Base-by-base conservation (phyloP, 2,113 vertebrate genomes). In the Nesogale talazaci region DNA sequence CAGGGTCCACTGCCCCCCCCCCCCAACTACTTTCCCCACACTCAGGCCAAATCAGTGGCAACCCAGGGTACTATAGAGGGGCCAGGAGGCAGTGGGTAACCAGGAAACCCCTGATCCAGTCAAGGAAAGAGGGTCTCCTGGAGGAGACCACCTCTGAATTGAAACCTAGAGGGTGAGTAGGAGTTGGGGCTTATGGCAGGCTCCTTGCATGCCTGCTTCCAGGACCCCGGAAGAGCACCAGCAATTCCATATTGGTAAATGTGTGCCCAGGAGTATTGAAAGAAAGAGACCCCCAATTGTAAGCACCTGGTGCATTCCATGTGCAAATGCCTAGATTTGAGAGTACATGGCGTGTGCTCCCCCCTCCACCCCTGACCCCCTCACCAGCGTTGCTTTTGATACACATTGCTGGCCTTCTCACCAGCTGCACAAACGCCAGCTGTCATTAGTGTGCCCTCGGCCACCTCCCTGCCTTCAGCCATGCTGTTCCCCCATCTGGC, bases 241-340 rank as follows among this genome's bases (percentile, higher is more conserved):
- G 46, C 52, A 83, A 76, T 87, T 90, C 81, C 83, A 38, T 83
- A 29, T 31, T 78, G 56, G 25, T 74, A 92, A 80, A 57, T 75
- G 59, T 94, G 83, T 75, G 40, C 69, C 72, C 2, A 2, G 46
- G 9, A 52, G 46, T 52, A 52, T 76, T 46, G 34, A 75, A 61
- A 6, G 34, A 76, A 38, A 92, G 36, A 14, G 67, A 8, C 57
- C 89, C 69, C 34, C 3, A 23, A 3, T 91, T 36, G 27, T 19
- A 61, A 81, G 34, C n/a, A 85, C 65, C 72, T 92, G 70, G 46
- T 52, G 46, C 46, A 12, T 52, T 52, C 46, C 20, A 4, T 27
- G 79, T 61, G n/a, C 79, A 63, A 40, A 12, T 38, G 57, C 42
- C 85, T 38, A 34, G 38, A 74, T 52, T 52, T 52, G 10, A 52